phyloP scores from a whole-genome alignment of 2,797 vertebrate species.

The Falco cherrug region DNA sequence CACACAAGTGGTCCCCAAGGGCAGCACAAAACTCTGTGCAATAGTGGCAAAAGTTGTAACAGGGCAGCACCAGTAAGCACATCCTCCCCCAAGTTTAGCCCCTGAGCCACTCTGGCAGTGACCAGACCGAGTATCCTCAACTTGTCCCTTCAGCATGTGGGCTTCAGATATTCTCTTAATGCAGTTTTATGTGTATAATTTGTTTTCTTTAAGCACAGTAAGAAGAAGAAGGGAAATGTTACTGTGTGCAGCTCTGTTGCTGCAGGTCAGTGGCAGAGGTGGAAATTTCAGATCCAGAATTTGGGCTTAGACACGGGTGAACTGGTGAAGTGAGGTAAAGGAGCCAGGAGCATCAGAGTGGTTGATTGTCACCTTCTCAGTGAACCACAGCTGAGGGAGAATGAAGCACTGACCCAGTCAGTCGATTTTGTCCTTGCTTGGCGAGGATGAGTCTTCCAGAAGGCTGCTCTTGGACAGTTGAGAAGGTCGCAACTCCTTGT shows the following conservation, averaged over 20 bases:
- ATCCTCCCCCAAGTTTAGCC: not conserved
- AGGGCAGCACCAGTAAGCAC: not conserved
- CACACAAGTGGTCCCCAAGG: not conserved
- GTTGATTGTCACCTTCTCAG: not conserved
- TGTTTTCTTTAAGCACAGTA: not conserved
- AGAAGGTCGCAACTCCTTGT: accelerated
- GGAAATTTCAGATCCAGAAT: not conserved
- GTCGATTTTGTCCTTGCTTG: not conserved
- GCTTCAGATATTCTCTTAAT: not conserved
- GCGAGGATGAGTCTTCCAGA: not conserved
- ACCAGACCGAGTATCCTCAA: not conserved
- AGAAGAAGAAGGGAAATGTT: not conserved
- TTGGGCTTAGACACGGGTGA: not conserved
- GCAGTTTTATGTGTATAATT: not conserved
- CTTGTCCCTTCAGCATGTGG: not conserved
- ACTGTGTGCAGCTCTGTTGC: accelerated
- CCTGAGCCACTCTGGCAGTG: not conserved
- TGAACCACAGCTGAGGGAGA: not conserved
- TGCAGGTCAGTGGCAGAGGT: not conserved
- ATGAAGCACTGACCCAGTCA: not conserved
- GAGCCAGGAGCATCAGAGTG: not conserved
- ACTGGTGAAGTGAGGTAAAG: not conserved
- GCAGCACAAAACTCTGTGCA: not conserved
- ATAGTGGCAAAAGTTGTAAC: not conserved
- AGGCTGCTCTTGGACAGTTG: not conserved